Conservation (phyloP, 2,888 invertebrate species). For the Resseliella maxima region DNA sequence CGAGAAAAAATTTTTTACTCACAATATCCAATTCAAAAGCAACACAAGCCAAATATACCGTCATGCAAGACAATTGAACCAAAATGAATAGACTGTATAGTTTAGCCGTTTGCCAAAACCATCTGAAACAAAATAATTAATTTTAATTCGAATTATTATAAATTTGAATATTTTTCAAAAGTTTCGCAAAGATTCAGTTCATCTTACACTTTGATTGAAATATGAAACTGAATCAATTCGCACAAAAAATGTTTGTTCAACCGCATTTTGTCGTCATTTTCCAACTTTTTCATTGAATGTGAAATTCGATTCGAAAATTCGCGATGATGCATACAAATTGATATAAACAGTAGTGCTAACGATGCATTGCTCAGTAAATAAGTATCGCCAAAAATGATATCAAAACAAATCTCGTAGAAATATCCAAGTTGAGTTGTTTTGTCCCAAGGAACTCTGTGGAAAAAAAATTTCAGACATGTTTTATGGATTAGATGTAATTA, state of each 20-base stretch:
- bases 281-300: not conserved
- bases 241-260: not conserved
- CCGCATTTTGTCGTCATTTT: not conserved
- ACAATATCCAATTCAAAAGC: conserved; percentile 15
- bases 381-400: not conserved
- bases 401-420: not conserved
- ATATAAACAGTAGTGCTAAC: not conserved
- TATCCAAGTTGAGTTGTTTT: not conserved
- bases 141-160: not conserved
- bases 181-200: not conserved
- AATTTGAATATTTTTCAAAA: not conserved
- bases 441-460: not conserved
- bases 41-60: not conserved
- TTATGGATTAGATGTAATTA: too few relatives aligned
- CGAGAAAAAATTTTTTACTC: not conserved
- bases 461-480: too few relatives aligned
- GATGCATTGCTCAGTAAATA: not conserved
- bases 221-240: not conserved
- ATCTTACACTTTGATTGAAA: not conserved
- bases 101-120: not conserved
- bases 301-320: not conserved
- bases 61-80: not conserved
- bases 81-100: not conserved
- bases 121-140: not conserved
- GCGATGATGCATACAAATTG: not conserved